These are phyloP conservation scores for Salvelinus fontinalis DNA, from an alignment of 2,113 vertebrate genomes.

Conservation along the genomic window DNA sequence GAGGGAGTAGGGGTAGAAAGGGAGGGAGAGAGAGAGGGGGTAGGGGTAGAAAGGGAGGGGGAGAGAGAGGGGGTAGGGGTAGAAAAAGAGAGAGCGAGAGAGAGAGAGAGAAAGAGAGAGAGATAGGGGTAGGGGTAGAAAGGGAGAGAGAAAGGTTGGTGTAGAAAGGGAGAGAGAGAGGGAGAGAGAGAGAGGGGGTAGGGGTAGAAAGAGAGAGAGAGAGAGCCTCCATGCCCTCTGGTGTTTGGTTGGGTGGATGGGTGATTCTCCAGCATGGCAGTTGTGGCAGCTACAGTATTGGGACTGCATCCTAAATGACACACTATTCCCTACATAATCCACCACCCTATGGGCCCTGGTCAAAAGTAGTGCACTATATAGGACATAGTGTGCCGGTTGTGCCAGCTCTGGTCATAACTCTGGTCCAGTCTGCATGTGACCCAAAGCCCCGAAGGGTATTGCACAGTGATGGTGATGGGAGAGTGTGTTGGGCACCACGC, in stretches of 20 bases:
- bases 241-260: background rate
- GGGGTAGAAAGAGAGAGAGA: background rate
- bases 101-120: too few relatives aligned
- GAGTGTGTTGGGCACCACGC: background rate
- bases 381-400: too few relatives aligned
- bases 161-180: background rate
- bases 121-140: accelerated
- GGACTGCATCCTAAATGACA: too few relatives aligned
- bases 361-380: too few relatives aligned
- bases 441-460: background rate
- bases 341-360: too few relatives aligned
- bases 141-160: too few relatives aligned
- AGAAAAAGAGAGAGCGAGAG: background rate
- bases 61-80: too few relatives aligned
- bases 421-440: background rate
- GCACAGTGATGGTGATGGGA: background rate
- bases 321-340: too few relatives aligned
- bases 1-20: accelerated
- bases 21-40: accelerated
- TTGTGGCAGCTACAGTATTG: too few relatives aligned
- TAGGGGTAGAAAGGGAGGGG: too few relatives aligned
- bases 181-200: too few relatives aligned
- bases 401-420: background rate
- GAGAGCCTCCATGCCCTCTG: background rate
- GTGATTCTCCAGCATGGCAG: background rate